These are phyloP conservation scores for Liolophura sinensis DNA, from an alignment of 1,140 invertebrate species.

Conservation along the genomic window DNA sequence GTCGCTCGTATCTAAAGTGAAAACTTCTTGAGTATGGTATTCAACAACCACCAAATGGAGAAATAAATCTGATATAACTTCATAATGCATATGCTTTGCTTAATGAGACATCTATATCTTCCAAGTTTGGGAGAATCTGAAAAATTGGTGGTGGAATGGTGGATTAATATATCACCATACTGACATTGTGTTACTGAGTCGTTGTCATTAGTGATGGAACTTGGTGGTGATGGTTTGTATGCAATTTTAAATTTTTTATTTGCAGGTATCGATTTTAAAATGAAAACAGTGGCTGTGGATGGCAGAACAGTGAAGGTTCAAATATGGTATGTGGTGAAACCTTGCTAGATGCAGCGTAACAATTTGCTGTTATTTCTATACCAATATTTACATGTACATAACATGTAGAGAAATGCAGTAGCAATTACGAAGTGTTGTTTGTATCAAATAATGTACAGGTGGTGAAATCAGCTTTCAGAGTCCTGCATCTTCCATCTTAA, in stretches of 20 bases:
- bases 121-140: not conserved
- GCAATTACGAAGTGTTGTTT: too few species aligned
- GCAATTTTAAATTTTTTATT: slow-evolving; percentile 15
- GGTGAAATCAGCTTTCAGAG: too few species aligned
- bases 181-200: not conserved
- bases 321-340: slow-evolving; percentile 73
- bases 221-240: not conserved
- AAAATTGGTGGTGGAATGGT: not conserved
- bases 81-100: too few species aligned
- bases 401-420: not conserved
- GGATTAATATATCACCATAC: not conserved
- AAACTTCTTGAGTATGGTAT: too few species aligned
- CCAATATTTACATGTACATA: slow-evolving; percentile 2
- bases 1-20: too few species aligned
- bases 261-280: slow-evolving; percentile 87
- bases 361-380: not conserved
- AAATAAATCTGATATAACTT: too few species aligned
- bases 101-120: not conserved
- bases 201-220: not conserved
- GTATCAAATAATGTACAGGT: too few species aligned
- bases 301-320: slow-evolving; percentile 84
- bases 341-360: slow-evolving; percentile 5
- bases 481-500: too few species aligned
- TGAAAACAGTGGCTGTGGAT: slow-evolving; percentile 85
- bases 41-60: too few species aligned